These are phyloP conservation scores for Acleris literana DNA, from an alignment of 2,888 invertebrate species.

Conservation along the genomic window DNA sequence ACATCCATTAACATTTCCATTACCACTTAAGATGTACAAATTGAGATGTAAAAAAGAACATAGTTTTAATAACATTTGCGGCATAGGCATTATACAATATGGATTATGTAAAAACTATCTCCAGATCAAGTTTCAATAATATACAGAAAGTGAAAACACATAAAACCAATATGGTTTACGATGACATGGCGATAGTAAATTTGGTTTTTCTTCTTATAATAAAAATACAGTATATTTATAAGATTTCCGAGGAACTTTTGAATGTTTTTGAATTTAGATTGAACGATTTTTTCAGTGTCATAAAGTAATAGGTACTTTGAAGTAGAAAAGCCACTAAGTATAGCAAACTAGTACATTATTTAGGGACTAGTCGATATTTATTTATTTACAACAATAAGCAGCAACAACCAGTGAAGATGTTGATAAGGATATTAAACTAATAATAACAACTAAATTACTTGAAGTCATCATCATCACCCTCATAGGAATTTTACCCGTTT, in stretches of 20 bases:
- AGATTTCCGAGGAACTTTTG: neutral
- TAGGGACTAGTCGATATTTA: too few relatives aligned
- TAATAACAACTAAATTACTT: too few relatives aligned
- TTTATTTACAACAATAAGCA: too few relatives aligned
- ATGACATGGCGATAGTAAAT: constrained; percentile 47
- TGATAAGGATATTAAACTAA: too few relatives aligned
- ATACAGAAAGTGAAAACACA: constrained; percentile 49
- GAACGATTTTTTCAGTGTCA: neutral
- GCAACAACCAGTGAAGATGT: too few relatives aligned
- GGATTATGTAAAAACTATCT: constrained; percentile 14
- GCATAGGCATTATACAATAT: neutral
- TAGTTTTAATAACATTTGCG: neutral
- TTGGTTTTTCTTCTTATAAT: constrained; percentile 36
- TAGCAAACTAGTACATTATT: too few relatives aligned
- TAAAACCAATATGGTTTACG: constrained; percentile 53
- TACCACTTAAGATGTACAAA: constrained; percentile 4
- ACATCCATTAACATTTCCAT: constrained; percentile 35
- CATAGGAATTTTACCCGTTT: too few relatives aligned
- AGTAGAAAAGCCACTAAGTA: neutral
- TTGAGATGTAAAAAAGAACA: neutral
- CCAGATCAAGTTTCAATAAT: constrained; percentile 34
- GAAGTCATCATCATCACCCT: too few relatives aligned
- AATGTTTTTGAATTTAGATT: constrained; percentile 8
- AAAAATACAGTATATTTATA: constrained; percentile 20
- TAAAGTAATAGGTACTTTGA: neutral